Evolutionary conservation across 2,113 vertebrate species (phyloP), one percentile per base, ranked within the genome.

Genomic region (Colinus virginianus): DNA sequence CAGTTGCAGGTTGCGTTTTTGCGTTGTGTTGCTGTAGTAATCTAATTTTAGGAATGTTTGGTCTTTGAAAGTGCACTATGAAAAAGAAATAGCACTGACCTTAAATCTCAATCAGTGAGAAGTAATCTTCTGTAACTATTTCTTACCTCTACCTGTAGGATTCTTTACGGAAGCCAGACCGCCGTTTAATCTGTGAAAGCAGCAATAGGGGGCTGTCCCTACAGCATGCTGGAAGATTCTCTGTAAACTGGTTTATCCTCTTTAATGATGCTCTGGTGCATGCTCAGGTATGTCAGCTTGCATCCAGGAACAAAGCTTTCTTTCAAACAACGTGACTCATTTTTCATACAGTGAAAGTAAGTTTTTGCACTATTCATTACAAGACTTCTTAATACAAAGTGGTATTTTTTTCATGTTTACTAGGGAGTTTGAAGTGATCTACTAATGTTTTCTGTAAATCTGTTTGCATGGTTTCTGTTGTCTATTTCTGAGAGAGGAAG

Each of bases 231-330:
- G 99, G 99, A 14, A 97, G 99, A 71, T 99, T 99, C 97, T 99
- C 99, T 16, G 98, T 99, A 70, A 99, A 99, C 93, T 99, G 99
- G 99, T 99, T 99, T 97, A 99, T 99, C 92, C 99, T 99, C 26
- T 99, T 99, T 91, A 99, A 99, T 2, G 99, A 99, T 59, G 98
- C 98, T 28, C 94, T 99, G 80, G 99, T 99, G 36, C 99, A 99
- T 32, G 99, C 99, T 22, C 99, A 99, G 98, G 99, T 99, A 95
- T 97, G 97, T 23, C n/a, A 40, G 14, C 69, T 74, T 22, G 46
- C 32, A 48, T 71, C 64, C 56, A 75, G 76, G 66, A 70, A 5
- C 16, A 83, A 84, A 84, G 43, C 34, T 30, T 77, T 38, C 75
- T 49, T 69, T 84, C 53, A 66, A 67, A 58, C 26, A 56, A 3